Evolutionary conservation across 2,888 invertebrate species (phyloP), one percentile per base, ranked within the genome.

Genomic region (Sycophila texana): DNA sequence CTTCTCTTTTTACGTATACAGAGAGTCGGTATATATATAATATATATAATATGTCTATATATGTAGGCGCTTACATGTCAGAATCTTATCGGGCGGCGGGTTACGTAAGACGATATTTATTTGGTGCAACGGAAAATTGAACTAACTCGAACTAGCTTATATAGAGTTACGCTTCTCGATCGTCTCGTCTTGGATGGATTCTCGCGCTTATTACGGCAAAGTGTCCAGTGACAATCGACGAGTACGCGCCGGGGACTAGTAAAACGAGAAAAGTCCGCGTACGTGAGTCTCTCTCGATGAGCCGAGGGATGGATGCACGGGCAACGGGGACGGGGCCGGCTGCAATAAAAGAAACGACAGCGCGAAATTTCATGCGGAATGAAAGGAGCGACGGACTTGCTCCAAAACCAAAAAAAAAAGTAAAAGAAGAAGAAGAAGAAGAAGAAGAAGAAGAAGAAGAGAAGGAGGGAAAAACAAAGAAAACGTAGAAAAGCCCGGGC

Each of bases 241-340:
- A 30, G 16, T n/a, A 22, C 70, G 30, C 18, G 39, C 70, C 5
- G 26, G 16, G 51, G 72, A 72, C 72, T 72, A 72, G 73, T 65
- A 30, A 53, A 73, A 73, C 65, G 73, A 65, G 73, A 18, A 63
- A 51, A 61, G 47, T 55, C 20, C 47, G 18, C 57, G 57, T 22
- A 39, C 39, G 39, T 39, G 39, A 39, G 39, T 39, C 4, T 39
- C 39, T 39, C 7, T 39, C 39, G 39, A 4, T 7, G 39, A 39
- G 7, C 39, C 39, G 39, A 7, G 39, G 39, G 39, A 39, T 39
- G 39, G 26, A 7, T 39, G 39, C 39, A 7, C 39, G 39, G 39
- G 47, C 13, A 47, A 66, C n/a, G 49, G 30, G 30, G 30, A 30
- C 30, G n/a, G 30, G 2, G 30, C 30, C 2, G 30, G 30, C 5